Evolutionary conservation across 1,140 invertebrate species (phyloP).

Genomic region (Cyrtorhinus lividipennis): DNA sequence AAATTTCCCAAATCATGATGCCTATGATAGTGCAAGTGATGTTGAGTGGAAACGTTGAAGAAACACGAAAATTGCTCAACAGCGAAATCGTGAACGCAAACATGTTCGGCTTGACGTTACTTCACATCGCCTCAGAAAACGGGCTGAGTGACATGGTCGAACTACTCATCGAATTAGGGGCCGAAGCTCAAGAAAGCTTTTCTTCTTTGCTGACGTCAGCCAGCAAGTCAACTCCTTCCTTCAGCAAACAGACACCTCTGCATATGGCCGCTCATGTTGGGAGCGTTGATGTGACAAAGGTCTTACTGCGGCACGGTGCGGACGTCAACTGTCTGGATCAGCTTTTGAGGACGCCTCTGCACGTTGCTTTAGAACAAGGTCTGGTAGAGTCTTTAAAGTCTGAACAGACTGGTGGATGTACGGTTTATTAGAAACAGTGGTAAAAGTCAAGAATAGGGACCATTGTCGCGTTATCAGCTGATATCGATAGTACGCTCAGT

Average conservation of each 20-base stretch:
- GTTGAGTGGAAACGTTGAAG: no score
- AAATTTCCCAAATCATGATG: no score
- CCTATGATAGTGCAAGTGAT: no score
- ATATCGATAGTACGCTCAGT: no score
- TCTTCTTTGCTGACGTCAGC: slow-evolving; percentile 13
- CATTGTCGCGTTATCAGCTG: no score
- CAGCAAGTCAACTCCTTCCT: slow-evolving; percentile 35
- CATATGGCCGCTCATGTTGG: slow-evolving; percentile 35
- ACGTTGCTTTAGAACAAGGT: slow-evolving; percentile 21
- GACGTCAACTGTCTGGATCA: slow-evolving; percentile 18
- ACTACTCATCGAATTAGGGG: slow-evolving; percentile 13
- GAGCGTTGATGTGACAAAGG: slow-evolving; percentile 29
- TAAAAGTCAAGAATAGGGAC: no score
- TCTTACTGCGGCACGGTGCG: slow-evolving; percentile 18
- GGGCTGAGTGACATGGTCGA: slow-evolving; percentile 17
- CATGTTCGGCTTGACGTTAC: slow-evolving; percentile 7
- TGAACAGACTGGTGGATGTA: no score
- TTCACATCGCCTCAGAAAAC: slow-evolving; percentile 18
- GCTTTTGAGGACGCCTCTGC: slow-evolving; percentile 22
- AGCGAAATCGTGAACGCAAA: no score
- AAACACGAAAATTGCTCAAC: no score
- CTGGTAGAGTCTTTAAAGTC: slow-evolving; percentile 16
- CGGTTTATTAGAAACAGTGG: no score
- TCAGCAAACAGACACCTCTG: slow-evolving; percentile 33
- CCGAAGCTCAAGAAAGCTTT: slow-evolving; percentile 20